A percentile compares a stretch with the other conserved stretches of the same genome.
These are phyloP conservation scores for Campylomormyrus numenius DNA, from an alignment of 2,113 vertebrate species.

Conservation along the genomic window DNA sequence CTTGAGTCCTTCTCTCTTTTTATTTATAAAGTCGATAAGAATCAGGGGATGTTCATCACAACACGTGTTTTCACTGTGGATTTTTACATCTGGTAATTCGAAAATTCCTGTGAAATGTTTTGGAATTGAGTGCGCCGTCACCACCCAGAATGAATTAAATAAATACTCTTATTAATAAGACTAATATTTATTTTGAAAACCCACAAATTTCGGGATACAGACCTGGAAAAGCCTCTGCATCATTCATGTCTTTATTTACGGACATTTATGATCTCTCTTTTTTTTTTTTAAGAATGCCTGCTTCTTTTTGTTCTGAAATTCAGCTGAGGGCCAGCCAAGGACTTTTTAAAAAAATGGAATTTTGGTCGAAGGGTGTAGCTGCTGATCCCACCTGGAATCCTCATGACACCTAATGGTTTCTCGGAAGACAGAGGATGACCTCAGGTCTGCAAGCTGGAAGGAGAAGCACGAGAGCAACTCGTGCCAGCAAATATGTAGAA, in stretches of 20 bases:
- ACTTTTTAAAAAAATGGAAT: neutral
- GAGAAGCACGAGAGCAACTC: neutral
- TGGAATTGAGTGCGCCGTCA: neutral
- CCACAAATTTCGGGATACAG: neutral
- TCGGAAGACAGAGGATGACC: neutral
- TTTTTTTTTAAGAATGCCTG: neutral
- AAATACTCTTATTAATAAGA: neutral
- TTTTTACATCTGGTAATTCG: neutral
- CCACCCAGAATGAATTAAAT: neutral
- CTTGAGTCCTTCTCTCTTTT: neutral
- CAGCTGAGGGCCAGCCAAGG: neutral
- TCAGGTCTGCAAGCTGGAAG: neutral
- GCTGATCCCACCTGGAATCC: neutral
- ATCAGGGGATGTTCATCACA: neutral
- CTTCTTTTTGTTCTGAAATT: neutral
- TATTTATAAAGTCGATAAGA: neutral
- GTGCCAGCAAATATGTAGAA: neutral
- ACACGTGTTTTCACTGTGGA: neutral
- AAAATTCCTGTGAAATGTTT: neutral
- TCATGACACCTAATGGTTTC: neutral
- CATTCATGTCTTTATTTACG: neutral
- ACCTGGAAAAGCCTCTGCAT: neutral
- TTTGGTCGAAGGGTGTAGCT: neutral
- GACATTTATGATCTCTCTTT: neutral
- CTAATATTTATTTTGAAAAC: neutral